Evolutionary conservation across 2,113 vertebrate genomes (phyloP), one percentile per base, ranked within the genome.

Genomic region (Esox niger): DNA sequence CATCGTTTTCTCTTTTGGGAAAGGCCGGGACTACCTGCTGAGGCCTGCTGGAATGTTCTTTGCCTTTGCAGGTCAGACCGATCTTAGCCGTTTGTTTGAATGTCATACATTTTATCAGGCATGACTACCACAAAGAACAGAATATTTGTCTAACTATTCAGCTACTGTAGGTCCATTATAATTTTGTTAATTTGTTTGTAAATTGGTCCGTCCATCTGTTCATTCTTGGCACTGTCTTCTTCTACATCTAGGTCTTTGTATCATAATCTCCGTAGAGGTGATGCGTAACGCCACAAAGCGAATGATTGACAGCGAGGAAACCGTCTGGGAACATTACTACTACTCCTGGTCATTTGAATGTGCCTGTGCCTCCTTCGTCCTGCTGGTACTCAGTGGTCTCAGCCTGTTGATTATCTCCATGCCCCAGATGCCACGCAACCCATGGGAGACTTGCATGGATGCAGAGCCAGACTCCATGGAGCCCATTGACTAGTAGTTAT

Each of bases 391-490:
- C 59, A 95, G 94, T 0, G 96, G 97, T 23, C 85, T 91, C 0
- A 78, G 84, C 23, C 93, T 99, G 25, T 93, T 99, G 30, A 90
- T 99, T 61, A 94, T 98, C 78, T 96, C 97, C 1, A 93, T 99
- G 91, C 97, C 97, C 0, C 94, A 94, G 59, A 97, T 99, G 94
- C 97, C 97, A n/a, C 93, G 91, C 76, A 97, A 99, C 85, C 97
- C 97, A 29, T 99, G 97, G 97, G 97, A 99, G 88, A 94, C 93
- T 66, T 99, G 97, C 91, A 98, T 98, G 96, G 97, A 99, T 0
- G 96, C 96, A 0, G 96, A 97, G 21, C 95, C 94, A 0, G 96
- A 98, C 66, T 75, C 86, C 66, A 81, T 88, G 32, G 91, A 93
- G 38, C 38, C 38, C 81, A 91, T 90, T n/a, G 30, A 33, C 59